A percentile compares a stretch with the other conserved stretches of the same genome.
These are phyloP conservation scores for Torymus aiolomorphi DNA, from an alignment of 2,888 invertebrate genomes.

Conservation along the genomic window DNA sequence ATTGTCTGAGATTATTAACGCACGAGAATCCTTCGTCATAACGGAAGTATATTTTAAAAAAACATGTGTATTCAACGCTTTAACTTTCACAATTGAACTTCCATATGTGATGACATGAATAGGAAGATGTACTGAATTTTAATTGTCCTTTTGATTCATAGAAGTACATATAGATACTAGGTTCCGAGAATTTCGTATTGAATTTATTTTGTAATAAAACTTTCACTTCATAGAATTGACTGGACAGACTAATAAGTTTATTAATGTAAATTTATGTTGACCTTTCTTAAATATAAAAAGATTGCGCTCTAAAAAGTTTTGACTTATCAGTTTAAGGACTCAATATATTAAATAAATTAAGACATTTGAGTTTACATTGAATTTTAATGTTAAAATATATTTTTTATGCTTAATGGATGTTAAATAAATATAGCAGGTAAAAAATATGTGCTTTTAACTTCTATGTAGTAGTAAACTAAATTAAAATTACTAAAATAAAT, in stretches of 20 bases:
- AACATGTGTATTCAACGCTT: too few species aligned
- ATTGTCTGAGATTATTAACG: too few species aligned
- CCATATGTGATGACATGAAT: too few species aligned
- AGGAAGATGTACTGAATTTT: too few species aligned
- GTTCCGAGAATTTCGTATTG: neutral
- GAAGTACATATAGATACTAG: too few species aligned
- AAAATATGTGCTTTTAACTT: constrained; percentile 28
- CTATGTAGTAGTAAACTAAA: neutral
- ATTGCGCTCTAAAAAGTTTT: too few species aligned
- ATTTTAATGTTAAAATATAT: constrained; percentile 37
- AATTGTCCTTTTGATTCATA: too few species aligned
- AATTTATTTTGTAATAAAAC: neutral
- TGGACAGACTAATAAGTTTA: neutral
- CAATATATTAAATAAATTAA: too few species aligned
- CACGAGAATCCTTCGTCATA: neutral
- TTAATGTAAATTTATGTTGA: neutral
- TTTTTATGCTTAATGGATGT: constrained; percentile 54
- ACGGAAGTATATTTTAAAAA: too few species aligned
- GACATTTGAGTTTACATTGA: neutral
- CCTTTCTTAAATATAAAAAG: too few species aligned
- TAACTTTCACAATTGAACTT: too few species aligned
- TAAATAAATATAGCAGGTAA: constrained; percentile 54
- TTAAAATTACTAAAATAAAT: neutral
- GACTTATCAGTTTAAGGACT: too few species aligned
- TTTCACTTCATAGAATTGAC: neutral